Evolutionary conservation across 2,113 vertebrate species (phyloP), one percentile per base, ranked within the genome.

Genomic region (Ceyx margarethae): DNA sequence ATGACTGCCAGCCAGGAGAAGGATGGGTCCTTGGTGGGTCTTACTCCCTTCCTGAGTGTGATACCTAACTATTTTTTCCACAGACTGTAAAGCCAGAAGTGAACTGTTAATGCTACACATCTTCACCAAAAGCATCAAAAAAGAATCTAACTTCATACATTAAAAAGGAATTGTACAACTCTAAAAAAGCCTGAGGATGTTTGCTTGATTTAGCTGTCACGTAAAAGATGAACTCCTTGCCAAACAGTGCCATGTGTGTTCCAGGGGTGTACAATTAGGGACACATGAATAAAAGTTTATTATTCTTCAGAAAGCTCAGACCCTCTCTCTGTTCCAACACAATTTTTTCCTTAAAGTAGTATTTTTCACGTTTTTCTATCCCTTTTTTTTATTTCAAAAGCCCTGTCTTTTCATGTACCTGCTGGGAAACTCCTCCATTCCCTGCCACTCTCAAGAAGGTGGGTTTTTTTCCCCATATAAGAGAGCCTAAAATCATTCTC

Each of bases 1-100:
- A 83, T 77, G 91, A 96, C 87, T 96, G 91, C 89, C 85, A 94
- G 89, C 84, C 85, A 87, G 85, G 84, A 83, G 75, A 94, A 89
- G 40, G 75, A 93, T 94, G 69, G 89, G 61, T 85, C 79, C 76
- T 91, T 74, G 64, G 57, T 87, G 56, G 87, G 85, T 91, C 85
- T 83, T 74, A 33, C 75, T 94, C 82, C 85, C 53, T 91, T 94
- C 79, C 75, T 10, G 8, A 95, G 71, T 37, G 67, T 2, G 3
- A 37, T 73, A 92, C 62, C 60, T 12, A 80, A 85, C 48, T 48
- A 67, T 71, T 85, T 92, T 60, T 90, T 67, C 60, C 2, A 8
- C 3, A 45, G 64, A 71, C 51, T 60, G 7, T 53, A 71, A 90
- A 82, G 75, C 40, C 43, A 89, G 75, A 91, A 89, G 53, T n/a